A percentile compares a stretch with the other conserved stretches of the same genome.
Conservation (phyloP, 2,113 vertebrate species). For the Neofelis nebulosa region DNA sequence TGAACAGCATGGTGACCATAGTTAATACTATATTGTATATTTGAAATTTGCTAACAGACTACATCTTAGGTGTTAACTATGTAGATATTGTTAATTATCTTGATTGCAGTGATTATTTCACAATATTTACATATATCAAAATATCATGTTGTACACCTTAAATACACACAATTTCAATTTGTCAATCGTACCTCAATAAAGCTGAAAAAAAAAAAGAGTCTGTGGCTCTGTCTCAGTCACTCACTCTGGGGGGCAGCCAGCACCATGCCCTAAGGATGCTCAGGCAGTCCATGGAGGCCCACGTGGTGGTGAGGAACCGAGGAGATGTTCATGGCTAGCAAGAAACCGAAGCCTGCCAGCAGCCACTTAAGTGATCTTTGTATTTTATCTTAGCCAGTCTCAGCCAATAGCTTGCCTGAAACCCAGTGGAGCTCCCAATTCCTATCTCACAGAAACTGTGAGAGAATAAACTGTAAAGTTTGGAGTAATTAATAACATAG, state of each 20-base stretch:
- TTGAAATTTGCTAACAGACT: neutral
- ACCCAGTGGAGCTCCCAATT: neutral
- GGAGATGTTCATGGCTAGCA: too few relatives aligned
- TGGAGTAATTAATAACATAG: too few relatives aligned
- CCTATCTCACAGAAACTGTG: neutral
- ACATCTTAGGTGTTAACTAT: neutral
- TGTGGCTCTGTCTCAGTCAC: neutral
- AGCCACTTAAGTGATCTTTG: fast-evolving
- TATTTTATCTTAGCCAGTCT: neutral
- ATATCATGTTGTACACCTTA: neutral
- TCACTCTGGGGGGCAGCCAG: too few relatives aligned
- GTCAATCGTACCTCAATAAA: neutral
- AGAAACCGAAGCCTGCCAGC: neutral
- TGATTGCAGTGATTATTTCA: neutral
- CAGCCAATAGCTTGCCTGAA: neutral
- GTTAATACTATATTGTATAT: neutral
- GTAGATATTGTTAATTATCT: neutral
- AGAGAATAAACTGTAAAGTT: neutral
- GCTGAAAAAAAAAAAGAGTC: neutral
- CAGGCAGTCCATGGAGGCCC: neutral
- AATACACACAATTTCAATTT: neutral
- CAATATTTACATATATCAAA: neutral
- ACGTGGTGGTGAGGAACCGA: fast-evolving
- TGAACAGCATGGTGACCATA: neutral
- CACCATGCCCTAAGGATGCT: neutral